Evolutionary conservation across 2,797 vertebrate species (phyloP).

Genomic region (Vespertilio murinus): DNA sequence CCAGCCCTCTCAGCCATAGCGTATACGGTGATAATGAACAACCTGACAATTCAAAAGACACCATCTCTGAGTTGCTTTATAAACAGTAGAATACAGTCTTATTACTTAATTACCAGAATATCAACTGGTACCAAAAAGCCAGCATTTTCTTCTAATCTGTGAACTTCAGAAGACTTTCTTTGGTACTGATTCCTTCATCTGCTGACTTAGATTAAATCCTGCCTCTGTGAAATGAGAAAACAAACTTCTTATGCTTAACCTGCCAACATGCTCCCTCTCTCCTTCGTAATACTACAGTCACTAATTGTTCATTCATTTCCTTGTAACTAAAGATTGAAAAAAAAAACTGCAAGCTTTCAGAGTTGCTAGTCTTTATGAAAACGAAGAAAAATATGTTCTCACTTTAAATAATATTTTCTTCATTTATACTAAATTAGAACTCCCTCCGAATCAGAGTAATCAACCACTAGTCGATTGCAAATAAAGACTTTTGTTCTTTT

Average conservation of each 20-base stretch:
- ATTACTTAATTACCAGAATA: constrained; percentile 66
- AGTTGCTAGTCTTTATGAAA: not conserved
- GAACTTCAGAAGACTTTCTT: constrained; percentile 14
- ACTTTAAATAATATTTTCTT: not conserved
- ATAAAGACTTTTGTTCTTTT: constrained; percentile 27
- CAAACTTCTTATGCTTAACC: not conserved
- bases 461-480: not conserved
- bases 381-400: not conserved
- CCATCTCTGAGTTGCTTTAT: constrained; percentile 58
- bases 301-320: constrained; percentile 60
- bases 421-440: not conserved
- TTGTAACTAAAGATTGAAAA: not conserved
- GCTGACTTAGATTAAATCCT: constrained; percentile 33
- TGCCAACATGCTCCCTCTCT: not conserved
- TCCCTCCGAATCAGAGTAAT: not conserved
- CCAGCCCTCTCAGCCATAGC: constrained; percentile 34
- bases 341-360: not conserved
- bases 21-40: constrained; percentile 35
- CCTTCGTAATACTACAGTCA: not conserved
- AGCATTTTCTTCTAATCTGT: constrained; percentile 28
- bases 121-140: constrained; percentile 18
- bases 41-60: not conserved
- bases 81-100: constrained; percentile 42
- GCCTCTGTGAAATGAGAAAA: constrained; percentile 21
- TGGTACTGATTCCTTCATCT: constrained; percentile 42